A percentile compares a stretch with the other conserved stretches of the same genome.
These are phyloP conservation scores for Danio choprae DNA, from an alignment of 2,797 vertebrate species.

Conservation along the genomic window DNA sequence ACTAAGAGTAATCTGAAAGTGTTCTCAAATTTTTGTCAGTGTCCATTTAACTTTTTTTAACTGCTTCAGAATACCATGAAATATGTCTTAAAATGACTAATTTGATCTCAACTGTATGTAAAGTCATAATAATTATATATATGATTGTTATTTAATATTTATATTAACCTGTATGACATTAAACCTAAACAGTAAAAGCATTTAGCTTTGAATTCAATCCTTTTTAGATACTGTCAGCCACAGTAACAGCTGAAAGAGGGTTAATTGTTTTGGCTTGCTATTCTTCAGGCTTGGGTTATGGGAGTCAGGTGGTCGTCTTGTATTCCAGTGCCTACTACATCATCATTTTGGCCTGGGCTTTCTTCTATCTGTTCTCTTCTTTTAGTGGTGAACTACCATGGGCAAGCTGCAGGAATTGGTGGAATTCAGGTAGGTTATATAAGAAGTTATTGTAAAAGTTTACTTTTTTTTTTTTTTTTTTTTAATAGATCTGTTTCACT, in stretches of 20 bases:
- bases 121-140: no score
- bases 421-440: slow-evolving; percentile 77
- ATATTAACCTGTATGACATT: background rate
- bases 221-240: background rate
- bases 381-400: slow-evolving; percentile 78
- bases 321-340: slow-evolving; percentile 70
- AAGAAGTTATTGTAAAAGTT: background rate
- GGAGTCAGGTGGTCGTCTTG: slow-evolving; percentile 66
- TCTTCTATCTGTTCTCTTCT: slow-evolving; percentile 80
- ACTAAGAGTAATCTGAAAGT: no score
- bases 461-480: background rate
- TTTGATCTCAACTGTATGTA: no score
- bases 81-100: no score
- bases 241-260: background rate
- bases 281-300: slow-evolving; percentile 68
- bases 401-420: slow-evolving; percentile 78
- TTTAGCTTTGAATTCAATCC: background rate
- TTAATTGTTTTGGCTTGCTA: slow-evolving; percentile 14
- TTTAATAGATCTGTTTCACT: background rate
- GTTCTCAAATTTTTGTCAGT: no score
- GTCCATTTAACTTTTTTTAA: no score
- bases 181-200: background rate
- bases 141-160: no score
- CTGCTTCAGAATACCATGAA: no score
- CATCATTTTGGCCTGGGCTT: slow-evolving; percentile 68